Evolutionary conservation across 2,888 invertebrate species (phyloP).

Genomic region (Bedellia somnulentella): DNA sequence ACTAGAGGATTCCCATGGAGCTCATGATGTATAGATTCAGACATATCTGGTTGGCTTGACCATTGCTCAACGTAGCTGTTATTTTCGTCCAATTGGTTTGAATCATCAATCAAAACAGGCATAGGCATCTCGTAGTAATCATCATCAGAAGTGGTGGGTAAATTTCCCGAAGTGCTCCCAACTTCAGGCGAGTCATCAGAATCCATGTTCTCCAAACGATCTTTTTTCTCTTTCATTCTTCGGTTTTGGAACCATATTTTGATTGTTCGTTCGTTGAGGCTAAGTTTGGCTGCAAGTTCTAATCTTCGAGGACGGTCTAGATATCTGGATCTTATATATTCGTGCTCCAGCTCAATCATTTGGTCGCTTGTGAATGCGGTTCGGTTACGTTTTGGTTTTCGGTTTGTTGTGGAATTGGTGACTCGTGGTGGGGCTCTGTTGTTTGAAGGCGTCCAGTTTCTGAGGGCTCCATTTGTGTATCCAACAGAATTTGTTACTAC

Average conservation of each 20-base stretch:
- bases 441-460: background rate
- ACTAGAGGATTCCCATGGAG: too few relatives aligned
- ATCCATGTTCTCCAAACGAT: slow-evolving; percentile 19
- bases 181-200: slow-evolving; percentile 22
- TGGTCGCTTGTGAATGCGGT: slow-evolving; percentile 80
- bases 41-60: background rate
- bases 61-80: background rate
- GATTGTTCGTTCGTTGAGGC: slow-evolving; percentile 67
- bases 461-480: too few relatives aligned
- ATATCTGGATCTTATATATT: slow-evolving; percentile 69
- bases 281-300: slow-evolving; percentile 64
- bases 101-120: slow-evolving; percentile 12
- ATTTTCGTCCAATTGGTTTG: background rate
- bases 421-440: slow-evolving; percentile 9
- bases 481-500: too few relatives aligned
- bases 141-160: background rate
- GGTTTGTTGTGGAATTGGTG: slow-evolving; percentile 4
- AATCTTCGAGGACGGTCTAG: slow-evolving; percentile 72
- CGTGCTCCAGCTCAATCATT: slow-evolving; percentile 73
- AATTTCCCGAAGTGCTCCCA: slow-evolving; percentile 7
- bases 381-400: slow-evolving; percentile 62
- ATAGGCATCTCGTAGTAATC: slow-evolving; percentile 14
- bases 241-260: slow-evolving; percentile 79
- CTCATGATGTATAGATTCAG: too few relatives aligned
- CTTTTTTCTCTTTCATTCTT: slow-evolving; percentile 67